phyloP scores from a whole-genome alignment of 2,888 invertebrate species.

The Rhagophthalmus giganteus region DNA sequence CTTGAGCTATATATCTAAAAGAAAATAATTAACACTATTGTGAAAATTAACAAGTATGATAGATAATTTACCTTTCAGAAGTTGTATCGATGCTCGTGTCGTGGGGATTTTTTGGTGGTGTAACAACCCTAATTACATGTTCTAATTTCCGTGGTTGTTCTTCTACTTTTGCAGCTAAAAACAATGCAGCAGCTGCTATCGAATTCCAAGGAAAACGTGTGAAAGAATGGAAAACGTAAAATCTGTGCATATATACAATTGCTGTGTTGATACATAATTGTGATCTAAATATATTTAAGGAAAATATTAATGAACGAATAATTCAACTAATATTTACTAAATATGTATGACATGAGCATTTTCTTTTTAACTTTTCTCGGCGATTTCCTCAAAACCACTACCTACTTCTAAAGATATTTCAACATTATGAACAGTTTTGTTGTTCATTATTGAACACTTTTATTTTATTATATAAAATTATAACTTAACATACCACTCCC shows the following conservation, averaged over 20 bases:
- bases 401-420: too few species aligned
- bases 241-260: constrained; percentile 98
- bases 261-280: constrained; percentile 98
- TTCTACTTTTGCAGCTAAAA: constrained; percentile 97
- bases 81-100: constrained; percentile 69
- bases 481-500: too few species aligned
- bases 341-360: too few species aligned
- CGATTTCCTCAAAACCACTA: too few species aligned
- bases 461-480: too few species aligned
- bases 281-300: constrained; percentile 60
- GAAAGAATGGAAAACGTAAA: constrained; percentile 98
- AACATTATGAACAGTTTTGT: too few species aligned
- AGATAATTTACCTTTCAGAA: constrained; percentile 79
- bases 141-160: constrained; percentile 98
- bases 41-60: constrained; percentile 34
- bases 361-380: too few species aligned
- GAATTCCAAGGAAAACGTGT: constrained; percentile 92
- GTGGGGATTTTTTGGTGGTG: constrained; percentile 79
- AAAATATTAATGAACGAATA: constrained; percentile 4
- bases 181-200: constrained; percentile 92
- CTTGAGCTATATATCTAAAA: constrained; percentile 67
- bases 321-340: not conserved
- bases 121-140: constrained; percentile 92
- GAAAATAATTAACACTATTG: constrained; percentile 3
- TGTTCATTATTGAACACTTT: too few species aligned